These are phyloP conservation scores for Cladorhizidae sp. DNA, from an alignment of 37 sponge, comb jelly and placozoan species.

Conservation along the genomic window DNA sequence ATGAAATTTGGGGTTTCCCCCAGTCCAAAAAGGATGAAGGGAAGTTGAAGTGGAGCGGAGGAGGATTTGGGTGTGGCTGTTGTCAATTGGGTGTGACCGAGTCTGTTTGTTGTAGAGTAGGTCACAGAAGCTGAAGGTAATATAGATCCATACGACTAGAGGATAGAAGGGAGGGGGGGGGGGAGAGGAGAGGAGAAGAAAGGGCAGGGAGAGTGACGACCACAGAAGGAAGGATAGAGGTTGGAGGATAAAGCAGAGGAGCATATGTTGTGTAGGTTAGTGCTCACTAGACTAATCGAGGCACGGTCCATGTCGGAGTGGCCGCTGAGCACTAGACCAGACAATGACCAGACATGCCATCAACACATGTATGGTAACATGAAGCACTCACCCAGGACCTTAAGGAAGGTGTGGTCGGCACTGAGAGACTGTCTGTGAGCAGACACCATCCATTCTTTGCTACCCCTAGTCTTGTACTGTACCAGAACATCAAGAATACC, in stretches of 20 bases:
- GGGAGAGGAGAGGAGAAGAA: not conserved
- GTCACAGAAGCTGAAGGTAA: constrained; percentile 45
- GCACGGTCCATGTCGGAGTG: constrained; percentile 25
- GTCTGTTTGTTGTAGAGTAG: constrained; percentile 56
- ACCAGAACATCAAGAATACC: constrained; percentile 54
- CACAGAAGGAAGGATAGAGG: constrained; percentile 1
- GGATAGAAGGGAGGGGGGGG: not conserved
- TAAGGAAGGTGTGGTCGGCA: constrained; percentile 57
- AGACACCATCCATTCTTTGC: not conserved
- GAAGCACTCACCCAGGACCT: constrained; percentile 37
- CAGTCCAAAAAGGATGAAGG: constrained; percentile 73
- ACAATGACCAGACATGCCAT: not conserved
- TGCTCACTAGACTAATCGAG: not conserved
- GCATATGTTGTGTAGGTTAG: not conserved
- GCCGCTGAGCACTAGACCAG: constrained; percentile 24
- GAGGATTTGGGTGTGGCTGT: constrained; percentile 7
- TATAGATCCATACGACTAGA: constrained; percentile 54
- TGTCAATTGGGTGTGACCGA: constrained; percentile 15
- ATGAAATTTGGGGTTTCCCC: constrained; percentile 70
- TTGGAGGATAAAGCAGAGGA: constrained; percentile 9
- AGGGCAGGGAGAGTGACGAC: not conserved
- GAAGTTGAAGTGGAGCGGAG: constrained; percentile 36
- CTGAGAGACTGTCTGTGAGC: constrained; percentile 38
- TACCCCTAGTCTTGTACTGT: not conserved
- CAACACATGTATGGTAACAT: not conserved